Base-by-base conservation (phyloP, 2,888 invertebrate genomes). In the Meteorus colon region DNA sequence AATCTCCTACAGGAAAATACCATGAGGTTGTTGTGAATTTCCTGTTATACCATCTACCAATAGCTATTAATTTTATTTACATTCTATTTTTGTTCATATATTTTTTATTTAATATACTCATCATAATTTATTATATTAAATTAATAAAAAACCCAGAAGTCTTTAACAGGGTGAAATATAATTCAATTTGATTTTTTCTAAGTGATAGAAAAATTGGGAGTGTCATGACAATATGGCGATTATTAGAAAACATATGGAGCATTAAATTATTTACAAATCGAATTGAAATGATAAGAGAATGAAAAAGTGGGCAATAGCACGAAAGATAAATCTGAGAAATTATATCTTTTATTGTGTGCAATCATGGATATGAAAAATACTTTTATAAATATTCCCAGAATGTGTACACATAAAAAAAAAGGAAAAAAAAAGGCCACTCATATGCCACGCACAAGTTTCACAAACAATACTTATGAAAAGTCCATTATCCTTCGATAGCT, bases 401-500 rank as follows among this genome's bases (percentile, higher is more conserved):
- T 55, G n/a, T 55, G 6, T 55, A 5, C 2, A 8, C n/a, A 55
- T 19, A 19, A n/a, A 48, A 48, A n/a, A 48, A 45, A 29, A 16
- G 31, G 31, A 62, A 31, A 62, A 31, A 31, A 16, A 62, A 0
- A 62, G 5, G 1, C 8, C 5, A 6, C 19, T 55, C 55, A 55
- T 55, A 55, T 19, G 19, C 55, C 55, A 55, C 55, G 55, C 24
- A 55, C 2, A 24, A 19, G 55, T 55, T 55, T 55, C n/a, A 24
- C 6, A 31, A 62, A 62, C 14, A 14, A 60, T 27, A 60, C 29
- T 62, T 62, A 62, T 62, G 62, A 62, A 62, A 31, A 29, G 14
- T 62, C 62, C 62, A 62, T 62, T 62, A 62, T 27, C 31, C 62
- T 4, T 62, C 31, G 62, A 62, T 62, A 29, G 62, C n/a, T n/a